Percentiles rank a stretch among this genome's conserved stretches.
Evolutionary conservation across 2,888 invertebrate genomes (phyloP).

Genomic region (Melangyna quadrimaculata): DNA sequence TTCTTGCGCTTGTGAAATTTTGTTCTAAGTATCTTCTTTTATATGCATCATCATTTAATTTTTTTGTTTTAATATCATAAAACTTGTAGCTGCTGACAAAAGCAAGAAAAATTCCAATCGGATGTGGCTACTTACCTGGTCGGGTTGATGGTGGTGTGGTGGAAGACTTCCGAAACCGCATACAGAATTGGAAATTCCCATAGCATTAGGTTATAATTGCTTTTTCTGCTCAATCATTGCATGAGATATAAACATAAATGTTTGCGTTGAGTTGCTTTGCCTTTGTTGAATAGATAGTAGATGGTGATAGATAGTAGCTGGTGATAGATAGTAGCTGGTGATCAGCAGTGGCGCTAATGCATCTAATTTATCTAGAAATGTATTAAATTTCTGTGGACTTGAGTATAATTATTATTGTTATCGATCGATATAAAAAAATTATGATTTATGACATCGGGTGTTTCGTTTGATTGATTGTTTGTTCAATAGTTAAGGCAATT

Average conservation of each 20-base stretch:
- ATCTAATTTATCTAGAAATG: not conserved
- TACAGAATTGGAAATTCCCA: conserved; percentile 12
- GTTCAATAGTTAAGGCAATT: too few species aligned
- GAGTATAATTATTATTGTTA: not conserved
- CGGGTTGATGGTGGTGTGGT: not conserved
- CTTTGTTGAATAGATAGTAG: not conserved
- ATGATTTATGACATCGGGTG: conserved; percentile 8
- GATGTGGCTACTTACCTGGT: conserved; percentile 14
- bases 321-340: not conserved
- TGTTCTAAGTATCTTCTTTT: not conserved
- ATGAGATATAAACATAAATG: not conserved
- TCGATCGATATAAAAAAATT: not conserved
- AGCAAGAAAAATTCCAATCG: conserved; percentile 8
- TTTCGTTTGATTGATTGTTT: too few species aligned
- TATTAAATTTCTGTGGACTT: conserved; percentile 5
- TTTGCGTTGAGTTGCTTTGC: not conserved
- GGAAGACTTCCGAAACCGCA: conserved; percentile 4
- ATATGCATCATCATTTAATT: not conserved
- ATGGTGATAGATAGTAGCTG: too few species aligned
- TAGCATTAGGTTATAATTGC: not conserved
- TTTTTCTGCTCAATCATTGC: not conserved
- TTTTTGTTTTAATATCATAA: not conserved
- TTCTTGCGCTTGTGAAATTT: not conserved
- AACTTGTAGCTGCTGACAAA: conserved; percentile 27
- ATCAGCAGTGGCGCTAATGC: not conserved